Evolutionary conservation across 2,113 vertebrate genomes (phyloP).

Genomic region (Cisticola juncidis): DNA sequence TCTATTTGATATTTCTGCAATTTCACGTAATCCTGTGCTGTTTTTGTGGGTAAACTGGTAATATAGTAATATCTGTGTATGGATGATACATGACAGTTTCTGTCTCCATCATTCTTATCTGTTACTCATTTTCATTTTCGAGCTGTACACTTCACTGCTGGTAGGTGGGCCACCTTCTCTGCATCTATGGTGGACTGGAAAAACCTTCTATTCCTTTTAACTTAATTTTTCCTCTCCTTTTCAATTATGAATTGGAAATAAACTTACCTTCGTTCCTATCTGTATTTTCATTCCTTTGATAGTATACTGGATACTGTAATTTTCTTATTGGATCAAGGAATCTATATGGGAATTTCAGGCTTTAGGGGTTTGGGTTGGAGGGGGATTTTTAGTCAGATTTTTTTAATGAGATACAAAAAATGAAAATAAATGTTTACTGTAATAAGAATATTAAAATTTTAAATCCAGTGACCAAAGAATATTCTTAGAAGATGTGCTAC

Average conservation of each 20-base stretch:
- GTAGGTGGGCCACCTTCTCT: neutral
- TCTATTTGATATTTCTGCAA: neutral
- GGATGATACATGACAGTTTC: neutral
- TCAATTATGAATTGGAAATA: neutral
- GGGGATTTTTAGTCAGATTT: neutral
- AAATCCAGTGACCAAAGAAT: neutral
- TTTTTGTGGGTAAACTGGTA: neutral
- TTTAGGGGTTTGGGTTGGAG: neutral
- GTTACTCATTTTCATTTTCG: neutral
- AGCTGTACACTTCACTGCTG: neutral
- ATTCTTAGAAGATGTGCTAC: neutral
- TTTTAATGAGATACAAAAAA: neutral
- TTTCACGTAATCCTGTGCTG: neutral
- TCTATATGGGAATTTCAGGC: fast-evolving
- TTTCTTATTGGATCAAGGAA: neutral
- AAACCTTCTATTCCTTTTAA: neutral
- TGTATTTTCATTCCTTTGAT: neutral
- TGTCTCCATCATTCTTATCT: neutral
- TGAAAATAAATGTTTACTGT: neutral
- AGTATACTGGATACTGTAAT: neutral
- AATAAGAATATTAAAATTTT: neutral
- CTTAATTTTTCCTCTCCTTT: neutral
- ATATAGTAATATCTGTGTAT: neutral
- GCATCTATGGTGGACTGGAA: neutral
- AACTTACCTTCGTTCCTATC: neutral